phyloP scores from a whole-genome alignment of 2,888 invertebrate species.

The Ceramica pisi region DNA sequence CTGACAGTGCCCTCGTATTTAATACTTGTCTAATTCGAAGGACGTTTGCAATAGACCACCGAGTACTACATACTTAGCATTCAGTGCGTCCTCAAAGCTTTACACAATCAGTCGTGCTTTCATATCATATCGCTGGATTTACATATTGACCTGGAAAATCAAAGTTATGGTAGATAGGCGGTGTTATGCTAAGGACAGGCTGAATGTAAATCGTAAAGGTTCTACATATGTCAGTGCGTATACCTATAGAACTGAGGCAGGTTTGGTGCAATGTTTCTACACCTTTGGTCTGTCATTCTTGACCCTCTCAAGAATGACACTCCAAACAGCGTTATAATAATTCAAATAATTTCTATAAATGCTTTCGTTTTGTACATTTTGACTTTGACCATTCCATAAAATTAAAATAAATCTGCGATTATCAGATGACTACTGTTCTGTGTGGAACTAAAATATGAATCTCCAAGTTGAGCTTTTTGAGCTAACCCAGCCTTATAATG shows the following conservation, averaged over 20 bases:
- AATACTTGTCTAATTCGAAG: conserved; percentile 51
- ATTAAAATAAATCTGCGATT: no score
- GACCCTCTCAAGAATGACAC: no score
- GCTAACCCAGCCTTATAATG: neutral
- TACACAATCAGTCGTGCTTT: conserved; percentile 48
- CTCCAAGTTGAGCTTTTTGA: neutral
- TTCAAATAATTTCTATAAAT: no score
- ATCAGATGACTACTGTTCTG: neutral
- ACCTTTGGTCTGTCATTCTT: neutral
- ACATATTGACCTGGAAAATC: conserved; percentile 55
- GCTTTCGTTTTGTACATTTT: no score
- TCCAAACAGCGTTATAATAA: no score
- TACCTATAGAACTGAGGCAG: neutral
- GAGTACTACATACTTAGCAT: conserved; percentile 46
- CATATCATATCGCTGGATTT: conserved; percentile 46
- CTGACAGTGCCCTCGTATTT: conserved; percentile 22
- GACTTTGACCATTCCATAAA: no score
- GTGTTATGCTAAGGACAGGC: conserved; percentile 11
- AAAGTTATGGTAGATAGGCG: conserved; percentile 30
- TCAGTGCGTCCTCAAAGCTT: conserved; percentile 43
- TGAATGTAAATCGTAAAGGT: conserved; percentile 6
- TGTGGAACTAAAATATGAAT: neutral
- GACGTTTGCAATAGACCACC: conserved; percentile 37
- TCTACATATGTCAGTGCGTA: neutral
- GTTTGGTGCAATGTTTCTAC: neutral